Percentiles rank a stretch among this genome's conserved stretches.
Evolutionary conservation across 2,113 vertebrate genomes (phyloP).

Genomic region (Neotoma lepida): DNA sequence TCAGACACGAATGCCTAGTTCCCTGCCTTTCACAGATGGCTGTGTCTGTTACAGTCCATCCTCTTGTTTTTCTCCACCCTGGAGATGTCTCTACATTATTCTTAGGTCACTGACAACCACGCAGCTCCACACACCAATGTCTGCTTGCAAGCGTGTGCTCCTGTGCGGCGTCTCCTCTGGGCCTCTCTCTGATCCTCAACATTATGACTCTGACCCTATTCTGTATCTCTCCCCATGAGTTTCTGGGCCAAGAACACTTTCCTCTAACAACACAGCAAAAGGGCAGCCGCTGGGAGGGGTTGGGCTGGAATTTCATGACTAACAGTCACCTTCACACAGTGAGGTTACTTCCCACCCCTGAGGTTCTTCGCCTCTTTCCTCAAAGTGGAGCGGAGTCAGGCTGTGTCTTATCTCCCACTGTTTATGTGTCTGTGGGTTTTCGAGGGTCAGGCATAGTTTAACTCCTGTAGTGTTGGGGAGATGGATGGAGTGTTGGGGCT

Average conservation of each 20-base stretch:
- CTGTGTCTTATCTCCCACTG: background rate
- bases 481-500: background rate
- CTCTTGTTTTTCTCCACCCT: background rate
- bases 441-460: background rate
- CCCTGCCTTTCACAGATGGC: background rate
- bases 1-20: rapidly evolving
- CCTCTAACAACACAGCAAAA: background rate
- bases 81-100: background rate
- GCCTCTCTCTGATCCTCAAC: background rate
- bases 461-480: rapidly evolving
- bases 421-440: constrained; percentile 23
- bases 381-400: background rate
- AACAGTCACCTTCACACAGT: rapidly evolving
- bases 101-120: background rate
- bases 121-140: rapidly evolving
- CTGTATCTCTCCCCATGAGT: rapidly evolving
- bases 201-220: background rate
- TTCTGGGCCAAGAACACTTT: background rate
- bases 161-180: rapidly evolving
- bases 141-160: rapidly evolving
- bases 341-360: background rate
- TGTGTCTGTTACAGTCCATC: rapidly evolving
- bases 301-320: background rate
- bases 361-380: background rate
- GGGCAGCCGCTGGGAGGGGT: background rate